Conservation (phyloP, 2,888 invertebrate genomes). For the Campaea margaritaria region DNA sequence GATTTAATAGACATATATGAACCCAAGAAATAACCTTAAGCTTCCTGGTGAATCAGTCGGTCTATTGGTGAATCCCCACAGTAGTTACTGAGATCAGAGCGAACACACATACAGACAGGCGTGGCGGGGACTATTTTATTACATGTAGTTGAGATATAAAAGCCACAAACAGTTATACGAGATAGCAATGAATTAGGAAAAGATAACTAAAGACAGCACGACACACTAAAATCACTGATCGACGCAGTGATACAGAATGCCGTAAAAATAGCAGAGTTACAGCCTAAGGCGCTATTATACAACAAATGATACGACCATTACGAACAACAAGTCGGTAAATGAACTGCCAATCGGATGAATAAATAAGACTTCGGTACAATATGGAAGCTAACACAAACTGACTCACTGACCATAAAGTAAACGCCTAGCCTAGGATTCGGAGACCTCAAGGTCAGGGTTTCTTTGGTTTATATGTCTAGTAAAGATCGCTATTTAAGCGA, state of each 20-base stretch:
- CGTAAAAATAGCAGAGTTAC: constrained; percentile 46
- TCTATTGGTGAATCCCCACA: too few relatives aligned
- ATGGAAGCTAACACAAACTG: constrained; percentile 21
- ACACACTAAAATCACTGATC: constrained; percentile 35
- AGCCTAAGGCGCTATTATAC: constrained; percentile 46
- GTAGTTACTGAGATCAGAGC: too few relatives aligned
- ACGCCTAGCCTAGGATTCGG: constrained; percentile 13
- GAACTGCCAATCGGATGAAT: constrained; percentile 29
- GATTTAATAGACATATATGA: too few relatives aligned
- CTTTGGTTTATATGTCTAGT: constrained; percentile 3
- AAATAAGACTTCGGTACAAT: constrained; percentile 23
- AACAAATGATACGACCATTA: constrained; percentile 46
- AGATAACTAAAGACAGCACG: constrained; percentile 27
- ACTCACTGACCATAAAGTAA: constrained; percentile 23
- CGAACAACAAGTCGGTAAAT: constrained; percentile 43
- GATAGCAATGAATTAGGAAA: constrained; percentile 29
- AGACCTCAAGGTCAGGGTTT: constrained; percentile 19
- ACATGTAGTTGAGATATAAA: constrained; percentile 8
- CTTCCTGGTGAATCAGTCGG: too few relatives aligned
- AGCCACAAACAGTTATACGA: constrained; percentile 12
- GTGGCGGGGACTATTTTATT: neutral
- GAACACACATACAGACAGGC: too few relatives aligned
- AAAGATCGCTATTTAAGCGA: neutral
- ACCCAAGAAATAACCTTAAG: too few relatives aligned
- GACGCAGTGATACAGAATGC: constrained; percentile 38